A percentile compares a stretch with the other conserved stretches of the same genome.
Conservation (phyloP, 1,140 invertebrate genomes). For the Drosophila serrata region DNA sequence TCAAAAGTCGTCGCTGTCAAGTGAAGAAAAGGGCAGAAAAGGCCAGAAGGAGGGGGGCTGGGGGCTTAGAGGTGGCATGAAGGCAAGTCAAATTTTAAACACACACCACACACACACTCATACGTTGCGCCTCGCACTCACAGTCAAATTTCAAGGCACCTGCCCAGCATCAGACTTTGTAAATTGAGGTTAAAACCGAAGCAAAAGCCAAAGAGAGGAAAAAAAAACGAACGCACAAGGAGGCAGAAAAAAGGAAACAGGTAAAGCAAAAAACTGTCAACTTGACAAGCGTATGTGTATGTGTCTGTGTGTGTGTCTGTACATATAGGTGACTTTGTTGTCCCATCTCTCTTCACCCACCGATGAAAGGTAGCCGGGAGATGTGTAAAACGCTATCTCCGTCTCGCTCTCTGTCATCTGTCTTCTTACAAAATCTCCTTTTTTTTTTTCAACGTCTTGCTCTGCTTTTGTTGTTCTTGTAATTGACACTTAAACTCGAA, state of each 20-base stretch:
- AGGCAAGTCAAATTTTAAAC: constrained; percentile 67
- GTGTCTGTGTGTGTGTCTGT: not conserved
- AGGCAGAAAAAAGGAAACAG: constrained; percentile 35
- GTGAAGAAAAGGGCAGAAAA: constrained; percentile 50
- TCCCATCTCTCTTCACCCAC: constrained; percentile 1
- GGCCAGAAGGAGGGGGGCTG: not conserved
- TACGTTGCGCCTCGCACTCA: not conserved
- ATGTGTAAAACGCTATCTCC: constrained; percentile 16
- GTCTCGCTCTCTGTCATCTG: constrained; percentile 19
- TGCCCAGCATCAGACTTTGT: constrained; percentile 60
- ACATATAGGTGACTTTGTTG: constrained; percentile 19
- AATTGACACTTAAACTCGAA: constrained; percentile 82
- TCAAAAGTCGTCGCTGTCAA: constrained; percentile 61
- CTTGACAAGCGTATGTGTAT: constrained; percentile 54
- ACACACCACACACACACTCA: constrained; percentile 35
- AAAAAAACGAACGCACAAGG: constrained; percentile 17
- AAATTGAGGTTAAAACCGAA: constrained; percentile 76
- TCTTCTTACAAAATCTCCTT: constrained; percentile 8
- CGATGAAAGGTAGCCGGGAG: constrained; percentile 22
- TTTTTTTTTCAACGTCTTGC: constrained; percentile 36
- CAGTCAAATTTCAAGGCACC: constrained; percentile 67
- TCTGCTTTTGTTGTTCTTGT: constrained; percentile 64
- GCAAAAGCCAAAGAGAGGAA: constrained; percentile 41
- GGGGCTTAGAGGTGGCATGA: constrained; percentile 7
- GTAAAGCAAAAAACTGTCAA: constrained; percentile 47